Evolutionary conservation across 2,797 vertebrate genomes (phyloP).

Genomic region (Nasua narica): DNA sequence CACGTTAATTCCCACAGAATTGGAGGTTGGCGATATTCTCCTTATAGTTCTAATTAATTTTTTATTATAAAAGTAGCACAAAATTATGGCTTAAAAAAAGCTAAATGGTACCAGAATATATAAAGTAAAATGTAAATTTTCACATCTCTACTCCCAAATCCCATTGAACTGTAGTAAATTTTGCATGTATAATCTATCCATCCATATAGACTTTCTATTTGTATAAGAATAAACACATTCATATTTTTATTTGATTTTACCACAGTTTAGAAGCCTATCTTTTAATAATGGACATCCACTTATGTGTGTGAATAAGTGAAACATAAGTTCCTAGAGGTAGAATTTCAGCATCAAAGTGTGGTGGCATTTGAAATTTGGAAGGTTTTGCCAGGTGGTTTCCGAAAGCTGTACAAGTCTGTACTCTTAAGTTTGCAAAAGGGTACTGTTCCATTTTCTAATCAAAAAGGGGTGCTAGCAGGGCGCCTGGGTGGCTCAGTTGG

Average conservation of each 20-base stretch:
- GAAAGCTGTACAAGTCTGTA: neutral
- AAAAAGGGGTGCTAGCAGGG: neutral
- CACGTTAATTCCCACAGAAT: neutral
- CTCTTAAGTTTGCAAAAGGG: neutral
- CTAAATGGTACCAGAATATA: neutral
- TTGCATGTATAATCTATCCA: neutral
- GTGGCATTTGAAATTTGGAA: neutral
- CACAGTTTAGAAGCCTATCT: neutral
- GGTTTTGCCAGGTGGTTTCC: neutral
- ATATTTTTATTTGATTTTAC: neutral
- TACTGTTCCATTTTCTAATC: neutral
- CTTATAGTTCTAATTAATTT: neutral
- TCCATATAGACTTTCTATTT: neutral
- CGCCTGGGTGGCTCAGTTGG: too few species aligned
- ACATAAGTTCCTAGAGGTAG: neutral
- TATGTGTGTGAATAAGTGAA: neutral
- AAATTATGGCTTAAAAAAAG: neutral
- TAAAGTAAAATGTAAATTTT: slow-evolving; percentile 18
- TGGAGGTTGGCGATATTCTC: neutral
- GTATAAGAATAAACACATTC: neutral
- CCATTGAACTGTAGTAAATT: neutral
- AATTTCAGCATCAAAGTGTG: neutral
- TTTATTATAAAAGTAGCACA: slow-evolving; percentile 9
- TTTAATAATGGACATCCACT: neutral
- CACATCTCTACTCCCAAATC: neutral